Evolutionary conservation across 2,888 invertebrate species (phyloP).

Genomic region (Orthonychiurus folsomi): DNA sequence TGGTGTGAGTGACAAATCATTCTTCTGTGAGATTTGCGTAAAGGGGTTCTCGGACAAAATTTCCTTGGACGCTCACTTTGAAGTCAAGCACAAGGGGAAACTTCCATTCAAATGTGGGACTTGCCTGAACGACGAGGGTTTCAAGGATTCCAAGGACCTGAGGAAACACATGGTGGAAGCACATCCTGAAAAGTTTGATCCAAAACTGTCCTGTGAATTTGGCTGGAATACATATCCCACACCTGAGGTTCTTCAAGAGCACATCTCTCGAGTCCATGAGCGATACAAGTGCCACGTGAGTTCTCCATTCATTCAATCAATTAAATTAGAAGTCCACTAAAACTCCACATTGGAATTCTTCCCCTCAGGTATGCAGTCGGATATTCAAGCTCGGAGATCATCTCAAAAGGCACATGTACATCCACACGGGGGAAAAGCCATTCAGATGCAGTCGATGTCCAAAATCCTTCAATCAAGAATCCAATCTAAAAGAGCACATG

Average conservation of each 20-base stretch:
- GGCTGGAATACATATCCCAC: constrained; percentile 25
- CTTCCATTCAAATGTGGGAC: constrained; percentile 19
- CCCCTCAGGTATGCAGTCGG: constrained; percentile 19
- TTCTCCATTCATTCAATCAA: constrained; percentile 1
- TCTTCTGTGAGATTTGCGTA: constrained; percentile 17
- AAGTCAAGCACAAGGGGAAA: constrained; percentile 21
- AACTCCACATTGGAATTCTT: background rate
- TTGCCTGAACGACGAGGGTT: constrained; percentile 21
- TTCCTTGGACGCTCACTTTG: constrained; percentile 23
- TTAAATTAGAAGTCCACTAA: background rate
- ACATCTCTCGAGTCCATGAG: constrained; percentile 22
- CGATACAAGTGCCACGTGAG: constrained; percentile 27
- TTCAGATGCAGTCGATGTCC: constrained; percentile 20
- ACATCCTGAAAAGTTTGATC: constrained; percentile 19
- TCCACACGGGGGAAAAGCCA: constrained; percentile 27
- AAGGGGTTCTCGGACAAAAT: constrained; percentile 24
- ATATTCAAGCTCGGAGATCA: constrained; percentile 27
- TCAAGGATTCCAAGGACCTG: constrained; percentile 26
- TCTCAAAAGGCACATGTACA: constrained; percentile 24
- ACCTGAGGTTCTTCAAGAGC: constrained; percentile 19
- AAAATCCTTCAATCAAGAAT: constrained; percentile 26
- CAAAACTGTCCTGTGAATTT: constrained; percentile 21
- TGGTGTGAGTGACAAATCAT: constrained; percentile 16
- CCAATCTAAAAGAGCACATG: constrained; percentile 26
- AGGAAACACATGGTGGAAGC: constrained; percentile 19